These are phyloP conservation scores for Sebastes oblongus DNA, from an alignment of 2,797 vertebrate genomes.

Conservation along the genomic window DNA sequence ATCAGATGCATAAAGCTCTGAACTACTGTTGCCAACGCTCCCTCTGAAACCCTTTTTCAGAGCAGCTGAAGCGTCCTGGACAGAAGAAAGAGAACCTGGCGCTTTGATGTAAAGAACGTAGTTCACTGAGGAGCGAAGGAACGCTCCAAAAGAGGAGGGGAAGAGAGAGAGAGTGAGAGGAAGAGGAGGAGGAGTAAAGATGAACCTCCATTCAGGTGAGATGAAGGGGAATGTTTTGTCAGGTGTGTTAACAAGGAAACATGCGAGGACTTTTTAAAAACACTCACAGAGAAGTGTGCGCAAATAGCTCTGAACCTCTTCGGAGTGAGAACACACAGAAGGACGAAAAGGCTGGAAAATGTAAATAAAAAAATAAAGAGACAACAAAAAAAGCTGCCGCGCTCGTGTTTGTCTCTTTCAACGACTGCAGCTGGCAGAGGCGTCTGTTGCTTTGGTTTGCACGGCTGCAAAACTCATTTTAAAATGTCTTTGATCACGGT, in stretches of 20 bases:
- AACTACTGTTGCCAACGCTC: background rate
- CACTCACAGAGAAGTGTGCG: background rate
- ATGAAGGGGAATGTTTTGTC: slow-evolving; percentile 21
- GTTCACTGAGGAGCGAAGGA: slow-evolving; percentile 18
- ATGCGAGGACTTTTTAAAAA: slow-evolving; percentile 2
- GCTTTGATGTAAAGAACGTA: slow-evolving; percentile 51
- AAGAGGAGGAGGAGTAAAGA: background rate
- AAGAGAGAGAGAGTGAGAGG: background rate
- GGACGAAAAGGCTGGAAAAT: background rate
- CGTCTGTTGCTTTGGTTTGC: background rate
- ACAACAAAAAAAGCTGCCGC: background rate
- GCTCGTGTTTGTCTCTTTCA: slow-evolving; percentile 10
- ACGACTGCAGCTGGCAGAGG: slow-evolving; percentile 26
- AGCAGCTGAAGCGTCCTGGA: slow-evolving; percentile 25
- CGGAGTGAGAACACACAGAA: background rate
- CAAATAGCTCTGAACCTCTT: slow-evolving; percentile 21
- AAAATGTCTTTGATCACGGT: slow-evolving; percentile 29
- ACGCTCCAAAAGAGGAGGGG: background rate
- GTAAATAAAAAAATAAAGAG: slow-evolving; percentile 15
- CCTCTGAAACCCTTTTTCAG: background rate
- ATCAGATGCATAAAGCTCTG: slow-evolving; percentile 11
- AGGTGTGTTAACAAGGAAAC: slow-evolving; percentile 37
- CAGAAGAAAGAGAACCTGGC: slow-evolving; percentile 18
- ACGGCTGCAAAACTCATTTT: slow-evolving; percentile 5
- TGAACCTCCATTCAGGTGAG: slow-evolving; percentile 29